Percentiles rank a stretch among this genome's conserved stretches.
These are phyloP conservation scores for Pithys albifrons DNA, from an alignment of 2,113 vertebrate species.

Conservation along the genomic window DNA sequence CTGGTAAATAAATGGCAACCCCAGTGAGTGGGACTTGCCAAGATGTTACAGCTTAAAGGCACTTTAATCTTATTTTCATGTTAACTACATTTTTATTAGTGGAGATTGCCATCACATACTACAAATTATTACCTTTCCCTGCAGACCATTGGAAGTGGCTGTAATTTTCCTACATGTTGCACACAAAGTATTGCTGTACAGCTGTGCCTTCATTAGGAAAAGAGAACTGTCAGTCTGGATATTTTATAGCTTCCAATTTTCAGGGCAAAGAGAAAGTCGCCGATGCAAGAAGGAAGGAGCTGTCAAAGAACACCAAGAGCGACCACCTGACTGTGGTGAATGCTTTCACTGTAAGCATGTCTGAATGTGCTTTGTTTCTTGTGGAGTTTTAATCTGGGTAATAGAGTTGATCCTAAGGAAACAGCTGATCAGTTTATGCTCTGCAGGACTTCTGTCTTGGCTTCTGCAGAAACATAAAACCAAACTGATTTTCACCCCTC, in stretches of 20 bases:
- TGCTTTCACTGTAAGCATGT: slow-evolving; percentile 84
- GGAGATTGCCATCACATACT: background rate
- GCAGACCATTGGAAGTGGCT: background rate
- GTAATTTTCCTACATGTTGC: background rate
- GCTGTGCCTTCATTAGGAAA: background rate
- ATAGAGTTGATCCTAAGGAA: background rate
- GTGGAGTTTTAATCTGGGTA: background rate
- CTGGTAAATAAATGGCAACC: slow-evolving; percentile 79
- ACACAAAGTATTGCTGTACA: background rate
- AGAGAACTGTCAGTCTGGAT: background rate
- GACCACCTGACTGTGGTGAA: slow-evolving; percentile 95
- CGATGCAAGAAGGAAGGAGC: slow-evolving; percentile 86
- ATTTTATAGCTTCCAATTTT: background rate
- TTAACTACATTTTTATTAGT: background rate
- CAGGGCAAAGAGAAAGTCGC: slow-evolving; percentile 97
- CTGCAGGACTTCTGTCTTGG: background rate
- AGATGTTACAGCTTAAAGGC: background rate
- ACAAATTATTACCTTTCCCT: background rate
- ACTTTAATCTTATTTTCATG: background rate
- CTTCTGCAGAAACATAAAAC: background rate
- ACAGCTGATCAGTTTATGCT: background rate
- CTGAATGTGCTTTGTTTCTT: background rate
- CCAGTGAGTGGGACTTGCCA: background rate
- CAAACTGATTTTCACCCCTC: background rate
- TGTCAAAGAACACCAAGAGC: slow-evolving; percentile 90